A percentile compares a stretch with the other conserved stretches of the same genome.
These are phyloP conservation scores for Clanis bilineata DNA, from an alignment of 2,888 invertebrate species.

Conservation along the genomic window DNA sequence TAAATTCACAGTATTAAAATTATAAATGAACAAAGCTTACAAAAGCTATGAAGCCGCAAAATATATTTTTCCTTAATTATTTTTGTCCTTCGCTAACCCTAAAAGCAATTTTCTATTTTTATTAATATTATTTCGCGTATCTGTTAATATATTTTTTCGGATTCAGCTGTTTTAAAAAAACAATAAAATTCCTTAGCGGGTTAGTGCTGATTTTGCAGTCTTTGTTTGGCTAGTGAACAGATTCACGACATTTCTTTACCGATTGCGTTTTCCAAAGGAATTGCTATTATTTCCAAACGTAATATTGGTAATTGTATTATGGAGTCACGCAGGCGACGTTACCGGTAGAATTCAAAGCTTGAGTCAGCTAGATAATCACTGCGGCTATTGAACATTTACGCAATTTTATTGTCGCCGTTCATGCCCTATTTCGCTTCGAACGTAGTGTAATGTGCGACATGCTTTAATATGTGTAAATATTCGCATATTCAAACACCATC, in stretches of 20 bases:
- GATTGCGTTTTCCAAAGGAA: conserved; percentile 21
- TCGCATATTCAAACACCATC: too few species aligned
- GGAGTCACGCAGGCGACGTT: conserved; percentile 26
- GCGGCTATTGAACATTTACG: conserved; percentile 27
- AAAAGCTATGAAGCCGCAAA: too few species aligned
- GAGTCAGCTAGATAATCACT: conserved; percentile 28
- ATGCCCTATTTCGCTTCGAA: conserved; percentile 22
- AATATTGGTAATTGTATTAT: conserved; percentile 18
- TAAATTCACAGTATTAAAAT: too few species aligned
- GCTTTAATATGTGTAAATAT: neutral
- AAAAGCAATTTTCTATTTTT: too few species aligned
- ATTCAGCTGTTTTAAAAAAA: too few species aligned
- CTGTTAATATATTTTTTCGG: too few species aligned
- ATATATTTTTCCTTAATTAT: too few species aligned
- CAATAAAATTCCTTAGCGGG: too few species aligned
- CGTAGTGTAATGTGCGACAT: neutral
- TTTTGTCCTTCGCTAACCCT: too few species aligned
- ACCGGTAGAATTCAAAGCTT: conserved; percentile 21
- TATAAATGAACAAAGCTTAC: too few species aligned
- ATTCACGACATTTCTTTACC: neutral
- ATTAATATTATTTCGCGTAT: too few species aligned
- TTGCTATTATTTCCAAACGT: conserved; percentile 26
- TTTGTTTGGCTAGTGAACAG: neutral
- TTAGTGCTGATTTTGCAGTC: too few species aligned
- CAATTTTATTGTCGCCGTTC: conserved; percentile 30